A percentile compares a stretch with the other conserved stretches of the same genome.
phyloP scores from a whole-genome alignment of 2,797 vertebrate species.

The Gouania willdenowi region DNA sequence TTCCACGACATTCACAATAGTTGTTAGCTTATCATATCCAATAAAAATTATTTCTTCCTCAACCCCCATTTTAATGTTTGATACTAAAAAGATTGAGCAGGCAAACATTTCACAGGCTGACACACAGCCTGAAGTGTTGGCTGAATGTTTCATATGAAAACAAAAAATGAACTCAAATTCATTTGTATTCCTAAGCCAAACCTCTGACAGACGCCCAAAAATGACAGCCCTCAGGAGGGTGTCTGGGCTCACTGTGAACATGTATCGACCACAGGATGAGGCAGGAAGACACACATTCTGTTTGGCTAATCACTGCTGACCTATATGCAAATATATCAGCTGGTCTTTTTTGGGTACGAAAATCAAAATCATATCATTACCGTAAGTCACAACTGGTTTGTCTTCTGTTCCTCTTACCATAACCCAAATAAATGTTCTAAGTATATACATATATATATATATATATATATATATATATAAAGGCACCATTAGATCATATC shows the following conservation, averaged over 20 bases:
- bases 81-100: too few relatives aligned
- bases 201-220: slow-evolving; percentile 70
- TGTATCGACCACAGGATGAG: slow-evolving; percentile 40
- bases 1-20: too few relatives aligned
- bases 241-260: slow-evolving; percentile 54
- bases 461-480: too few relatives aligned
- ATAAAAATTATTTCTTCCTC: too few relatives aligned
- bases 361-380: slow-evolving; percentile 25
- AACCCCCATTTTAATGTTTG: too few relatives aligned
- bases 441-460: too few relatives aligned
- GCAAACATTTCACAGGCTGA: slow-evolving; percentile 70
- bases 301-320: slow-evolving; percentile 32
- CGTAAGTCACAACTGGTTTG: too few relatives aligned
- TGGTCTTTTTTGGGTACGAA: slow-evolving; percentile 37
- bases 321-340: slow-evolving; percentile 32
- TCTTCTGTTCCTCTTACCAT: too few relatives aligned
- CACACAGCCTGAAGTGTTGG: slow-evolving; percentile 74
- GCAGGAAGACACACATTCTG: slow-evolving; percentile 25
- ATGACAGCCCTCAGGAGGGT: slow-evolving; percentile 59
- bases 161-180: slow-evolving; percentile 66
- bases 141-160: slow-evolving; percentile 77
- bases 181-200: slow-evolving; percentile 64
- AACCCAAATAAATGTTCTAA: too few relatives aligned
- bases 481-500: too few relatives aligned
- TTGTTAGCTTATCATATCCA: too few relatives aligned